Evolutionary conservation across 92 coral and sea anemone species (phyloP), one percentile per base, ranked within the genome.

Genomic region (Palythoa caribaeorum): DNA sequence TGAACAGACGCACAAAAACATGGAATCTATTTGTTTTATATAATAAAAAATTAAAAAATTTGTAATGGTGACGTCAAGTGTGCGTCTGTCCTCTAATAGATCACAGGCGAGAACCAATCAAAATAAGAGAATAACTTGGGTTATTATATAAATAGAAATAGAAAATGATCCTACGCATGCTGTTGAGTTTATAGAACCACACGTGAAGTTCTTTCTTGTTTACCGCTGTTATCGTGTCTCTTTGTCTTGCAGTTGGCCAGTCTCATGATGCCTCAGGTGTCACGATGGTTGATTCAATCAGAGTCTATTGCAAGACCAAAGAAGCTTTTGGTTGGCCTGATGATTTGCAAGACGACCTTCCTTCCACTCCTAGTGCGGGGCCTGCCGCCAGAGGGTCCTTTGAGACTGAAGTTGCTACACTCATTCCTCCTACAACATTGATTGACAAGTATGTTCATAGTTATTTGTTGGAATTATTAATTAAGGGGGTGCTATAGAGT

Each of bases 291-390:
- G 99, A 97, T 88, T 97, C 99, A 9, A 94, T 97, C 91, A 97
- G 95, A 88, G 96, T 97, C 38, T 97, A 97, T 36, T 80, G 94
- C 60, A 95, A 94, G 90, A 97, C 95, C 17, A 97, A 97, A 75
- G 99, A 97, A 88, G 95, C 92, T 15, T 97, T 97, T 91, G 99
- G 99, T 63, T 97, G 99, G 99, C 99, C 99, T 4, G 99, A 97
- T 74, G 99, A 97, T 50, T 96, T 95, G 1, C 99, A 94, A 77
- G 99, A 97, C 38, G 99, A 97, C 77, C 79, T 83, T 28, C 92
- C 94, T 9, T 80, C 99, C 36, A 92, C 98, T 37, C 92, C 98
- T 51, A 87, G 94, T 35, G 68, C 89, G 48, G 93, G 93, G 36
- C 88, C 92, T 47, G 36, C 98, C 17, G 66, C 89, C 5, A 88